These are phyloP conservation scores for Megathymus violae DNA, from an alignment of 1,140 invertebrate species.

Conservation along the genomic window DNA sequence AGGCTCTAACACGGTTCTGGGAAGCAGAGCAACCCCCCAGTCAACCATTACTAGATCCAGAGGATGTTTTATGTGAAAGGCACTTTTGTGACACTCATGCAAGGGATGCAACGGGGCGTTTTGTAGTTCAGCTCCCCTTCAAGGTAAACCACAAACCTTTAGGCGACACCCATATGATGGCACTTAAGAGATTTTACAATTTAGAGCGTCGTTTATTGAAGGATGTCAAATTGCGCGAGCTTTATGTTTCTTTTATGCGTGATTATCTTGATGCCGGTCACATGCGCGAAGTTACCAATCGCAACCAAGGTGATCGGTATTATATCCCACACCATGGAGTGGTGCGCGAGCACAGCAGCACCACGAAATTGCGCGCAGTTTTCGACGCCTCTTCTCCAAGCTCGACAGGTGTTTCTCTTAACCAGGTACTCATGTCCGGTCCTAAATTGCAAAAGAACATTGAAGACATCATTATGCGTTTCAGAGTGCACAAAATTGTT, in stretches of 20 bases:
- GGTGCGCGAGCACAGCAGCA: constrained; percentile 45
- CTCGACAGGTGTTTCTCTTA: constrained; percentile 45
- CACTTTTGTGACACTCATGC: constrained; percentile 36
- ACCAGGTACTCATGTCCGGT: constrained; percentile 47
- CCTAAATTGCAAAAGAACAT: constrained; percentile 44
- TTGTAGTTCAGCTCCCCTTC: constrained; percentile 53
- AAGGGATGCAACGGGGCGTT: constrained; percentile 44
- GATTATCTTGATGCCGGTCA: constrained; percentile 8
- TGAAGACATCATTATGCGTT: background rate
- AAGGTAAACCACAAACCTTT: constrained; percentile 38
- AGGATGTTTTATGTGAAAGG: constrained; percentile 36
- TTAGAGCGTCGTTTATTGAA: background rate
- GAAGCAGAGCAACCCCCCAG: constrained; percentile 43
- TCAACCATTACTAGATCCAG: constrained; percentile 30
- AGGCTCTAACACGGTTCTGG: constrained; percentile 39
- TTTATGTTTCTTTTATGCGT: background rate
- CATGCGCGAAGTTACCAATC: background rate
- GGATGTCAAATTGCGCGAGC: background rate
- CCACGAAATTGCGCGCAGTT: constrained; percentile 57
- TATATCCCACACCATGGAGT: constrained; percentile 54
- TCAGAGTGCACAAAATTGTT: constrained; percentile 2
- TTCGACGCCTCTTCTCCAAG: constrained; percentile 43
- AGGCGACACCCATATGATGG: constrained; percentile 42
- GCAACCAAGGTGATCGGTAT: constrained; percentile 20
- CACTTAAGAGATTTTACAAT: background rate